Evolutionary conservation across 2,888 invertebrate species (phyloP), one percentile per base, ranked within the genome.

Genomic region (Drosophila macrospina): DNA sequence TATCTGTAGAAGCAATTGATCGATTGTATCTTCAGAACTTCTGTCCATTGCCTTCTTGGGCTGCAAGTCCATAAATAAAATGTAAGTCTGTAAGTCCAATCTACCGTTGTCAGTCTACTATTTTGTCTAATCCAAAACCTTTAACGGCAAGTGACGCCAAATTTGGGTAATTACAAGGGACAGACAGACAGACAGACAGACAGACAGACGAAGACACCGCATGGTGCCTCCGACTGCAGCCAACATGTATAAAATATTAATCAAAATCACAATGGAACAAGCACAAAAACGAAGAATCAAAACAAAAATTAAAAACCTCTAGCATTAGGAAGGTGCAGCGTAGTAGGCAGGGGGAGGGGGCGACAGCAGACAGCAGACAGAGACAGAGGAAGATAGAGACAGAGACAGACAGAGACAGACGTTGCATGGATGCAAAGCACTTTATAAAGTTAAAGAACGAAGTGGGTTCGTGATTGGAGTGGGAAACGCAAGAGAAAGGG

Each of bases 351-450:
- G 4, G 11, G 28, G 30, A 13, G 26, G 6, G 30, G 26, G 45
- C 6, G 20, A 47, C 44, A 13, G 37, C 42, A 13, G 32, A 48
- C 39, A 45, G 20, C 64, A 3, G 26, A 60, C 37, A 6, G 32
- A 10, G 30, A 51, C 47, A 26, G 37, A 47, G 26, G 20, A 20
- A 28, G 54, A 51, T 41, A 8, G 61, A 48, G 36, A 7, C 52
- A 62, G 50, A 1, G 39, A 66, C 45, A 6, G 36, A 44, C 54
- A 47, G 26, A 51, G 61, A n/a, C 65, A 67, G 72, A 83, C 83
- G 86, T 78, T 86, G 86, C 86, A 80, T 85, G 83, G 82, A 86
- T 86, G 86, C 83, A 81, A 83, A 83, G 84, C 86, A 86, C 84
- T 84, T 81, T 86, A 64, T 81, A 74, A 75, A 77, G 55, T 60